Conservation (phyloP, 2,797 vertebrate species). For the Halcyon smyrnensis region DNA sequence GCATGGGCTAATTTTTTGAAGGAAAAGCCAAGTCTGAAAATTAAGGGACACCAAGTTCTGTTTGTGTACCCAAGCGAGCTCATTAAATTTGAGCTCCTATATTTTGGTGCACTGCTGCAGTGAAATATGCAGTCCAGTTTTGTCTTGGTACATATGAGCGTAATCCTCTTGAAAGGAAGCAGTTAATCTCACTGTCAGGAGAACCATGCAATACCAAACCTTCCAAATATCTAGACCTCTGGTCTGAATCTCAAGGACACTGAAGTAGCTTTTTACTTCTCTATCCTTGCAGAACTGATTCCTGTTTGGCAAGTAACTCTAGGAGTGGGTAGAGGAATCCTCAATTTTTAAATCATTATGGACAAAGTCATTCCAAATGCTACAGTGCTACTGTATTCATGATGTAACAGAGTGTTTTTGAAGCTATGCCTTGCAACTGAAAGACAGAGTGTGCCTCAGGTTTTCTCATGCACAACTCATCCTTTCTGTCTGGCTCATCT, state of each 20-base stretch:
- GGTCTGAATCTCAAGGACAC: not conserved
- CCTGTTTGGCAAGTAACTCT: not conserved
- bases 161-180: not conserved
- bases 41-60: not conserved
- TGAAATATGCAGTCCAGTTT: not conserved
- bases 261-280: not conserved
- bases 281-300: not conserved
- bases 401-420: not conserved
- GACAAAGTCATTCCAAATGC: not conserved
- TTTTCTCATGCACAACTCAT: not conserved
- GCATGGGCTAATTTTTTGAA: not conserved
- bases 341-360: not conserved
- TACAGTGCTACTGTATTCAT: not conserved
- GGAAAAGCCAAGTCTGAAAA: not conserved
- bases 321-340: not conserved
- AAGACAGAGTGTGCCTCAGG: not conserved
- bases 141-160: not conserved
- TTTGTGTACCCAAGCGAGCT: not conserved
- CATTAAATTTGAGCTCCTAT: not conserved
- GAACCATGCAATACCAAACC: not conserved
- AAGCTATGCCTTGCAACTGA: not conserved
- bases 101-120: not conserved
- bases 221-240: not conserved
- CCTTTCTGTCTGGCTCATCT: not conserved
- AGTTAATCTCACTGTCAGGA: not conserved